A percentile compares a stretch with the other conserved stretches of the same genome.
phyloP scores from a whole-genome alignment of 1,140 invertebrate genomes.

The Grapholita molesta region DNA sequence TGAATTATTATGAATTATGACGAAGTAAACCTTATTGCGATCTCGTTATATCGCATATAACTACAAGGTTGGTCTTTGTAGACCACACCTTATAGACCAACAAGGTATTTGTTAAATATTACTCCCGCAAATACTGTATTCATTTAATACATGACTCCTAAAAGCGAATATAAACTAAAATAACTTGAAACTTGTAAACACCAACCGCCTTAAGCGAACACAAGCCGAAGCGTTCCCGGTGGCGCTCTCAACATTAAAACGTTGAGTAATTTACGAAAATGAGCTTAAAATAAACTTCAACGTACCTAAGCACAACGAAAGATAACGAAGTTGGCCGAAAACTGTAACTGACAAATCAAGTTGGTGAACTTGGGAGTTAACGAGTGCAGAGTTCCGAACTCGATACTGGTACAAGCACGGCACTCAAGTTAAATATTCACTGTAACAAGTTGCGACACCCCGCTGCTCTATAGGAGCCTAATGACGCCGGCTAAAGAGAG shows the following conservation, averaged over 20 bases:
- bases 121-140: too few relatives aligned
- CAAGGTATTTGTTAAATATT: too few relatives aligned
- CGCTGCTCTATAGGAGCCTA: constrained; percentile 4
- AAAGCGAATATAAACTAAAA: background rate
- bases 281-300: constrained; percentile 14
- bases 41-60: too few relatives aligned
- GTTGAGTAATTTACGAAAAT: constrained; percentile 3
- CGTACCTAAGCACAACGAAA: background rate
- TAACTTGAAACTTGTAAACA: constrained; percentile 7
- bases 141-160: too few relatives aligned
- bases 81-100: too few relatives aligned
- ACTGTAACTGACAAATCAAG: constrained; percentile 26
- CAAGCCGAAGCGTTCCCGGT: background rate
- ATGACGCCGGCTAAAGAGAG: constrained; percentile 4
- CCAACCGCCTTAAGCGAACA: background rate
- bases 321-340: constrained; percentile 5
- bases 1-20: too few relatives aligned
- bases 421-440: constrained; percentile 21
- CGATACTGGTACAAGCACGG: constrained; percentile 22
- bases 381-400: constrained; percentile 30
- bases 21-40: too few relatives aligned
- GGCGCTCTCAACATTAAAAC: background rate
- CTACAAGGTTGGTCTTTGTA: too few relatives aligned
- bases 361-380: constrained; percentile 29
- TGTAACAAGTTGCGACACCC: constrained; percentile 8